Evolutionary conservation across 2,888 invertebrate genomes (phyloP).

Genomic region (Andrena bucephala): DNA sequence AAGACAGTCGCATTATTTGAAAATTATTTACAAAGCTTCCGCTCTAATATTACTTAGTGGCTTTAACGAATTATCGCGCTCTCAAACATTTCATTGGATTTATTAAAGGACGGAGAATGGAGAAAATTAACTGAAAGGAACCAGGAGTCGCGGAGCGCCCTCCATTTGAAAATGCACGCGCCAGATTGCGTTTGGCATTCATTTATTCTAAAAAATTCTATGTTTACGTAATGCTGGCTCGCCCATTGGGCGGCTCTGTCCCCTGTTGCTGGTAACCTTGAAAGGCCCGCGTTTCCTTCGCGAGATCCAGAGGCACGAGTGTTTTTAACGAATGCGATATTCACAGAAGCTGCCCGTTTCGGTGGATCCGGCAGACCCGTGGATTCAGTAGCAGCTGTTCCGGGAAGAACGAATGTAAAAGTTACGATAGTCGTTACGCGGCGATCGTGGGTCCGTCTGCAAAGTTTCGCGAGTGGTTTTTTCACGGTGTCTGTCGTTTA

Average conservation of each 20-base stretch:
- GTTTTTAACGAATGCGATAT: conserved; percentile 20
- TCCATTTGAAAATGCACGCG: background rate
- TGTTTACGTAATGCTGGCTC: conserved; percentile 9
- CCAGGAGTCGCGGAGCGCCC: background rate
- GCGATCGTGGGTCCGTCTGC: conserved; percentile 19
- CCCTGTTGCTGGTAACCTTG: background rate
- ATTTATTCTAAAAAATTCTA: conserved; percentile 28
- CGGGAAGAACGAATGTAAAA: conserved; percentile 26
- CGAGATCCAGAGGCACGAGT: background rate
- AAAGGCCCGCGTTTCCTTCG: conserved; percentile 6
- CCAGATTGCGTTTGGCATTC: conserved; percentile 12
- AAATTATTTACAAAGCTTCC: background rate
- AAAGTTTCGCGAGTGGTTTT: conserved; percentile 17
- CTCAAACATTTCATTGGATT: background rate
- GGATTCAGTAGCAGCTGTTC: conserved; percentile 30
- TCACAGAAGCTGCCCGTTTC: conserved; percentile 1
- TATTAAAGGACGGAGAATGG: background rate
- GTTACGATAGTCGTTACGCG: conserved; percentile 17
- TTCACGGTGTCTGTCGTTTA: background rate
- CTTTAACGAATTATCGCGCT: background rate
- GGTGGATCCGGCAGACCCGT: background rate
- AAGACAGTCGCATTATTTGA: background rate
- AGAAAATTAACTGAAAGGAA: background rate
- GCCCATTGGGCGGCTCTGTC: background rate
- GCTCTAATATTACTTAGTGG: background rate